Base-by-base conservation (phyloP, 2,888 invertebrate species). In the Ditylenchus weischeri region DNA sequence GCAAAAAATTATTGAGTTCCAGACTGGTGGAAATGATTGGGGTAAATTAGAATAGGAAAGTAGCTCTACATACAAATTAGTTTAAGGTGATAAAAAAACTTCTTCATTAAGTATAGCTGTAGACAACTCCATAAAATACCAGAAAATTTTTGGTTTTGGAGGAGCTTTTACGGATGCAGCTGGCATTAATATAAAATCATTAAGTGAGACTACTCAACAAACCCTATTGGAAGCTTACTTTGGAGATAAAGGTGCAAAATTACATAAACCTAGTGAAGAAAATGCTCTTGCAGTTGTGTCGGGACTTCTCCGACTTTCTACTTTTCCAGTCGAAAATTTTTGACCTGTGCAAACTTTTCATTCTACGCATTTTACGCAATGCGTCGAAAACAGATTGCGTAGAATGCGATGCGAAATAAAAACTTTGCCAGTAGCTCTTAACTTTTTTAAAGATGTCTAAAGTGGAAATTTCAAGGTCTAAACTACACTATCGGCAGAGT, bases 401-500 rank as follows among this genome's bases (percentile, higher is more conserved):
- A 29, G 2, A n/a, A 29, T 29, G 29, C 5, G 3, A 29, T 29
- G 29, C 29, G 29, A 29, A 29, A 29, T 29, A 2, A 29, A 29
- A 29, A 29, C 29, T 4, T 29, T 29, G 29, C 3, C 29, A 29
- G 29, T n/a, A n/a, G n/a, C n/a, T n/a, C n/a, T n/a, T n/a, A n/a
- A n/a, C n/a, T n/a, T n/a, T n/a, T n/a, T n/a, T n/a, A n/a, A n/a
- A n/a, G n/a, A n/a, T n/a, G n/a, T n/a, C n/a, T n/a, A n/a, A n/a
- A n/a, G n/a, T n/a, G n/a, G n/a, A n/a, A 54, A 23, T 15, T 64
- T 62, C 47, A 86, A 69, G 93, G 93, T 11, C 86, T 90, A 66
- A 89, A 89, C 72, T 93, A 91, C 84, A 90, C 88, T 76, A 82
- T 92, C 74, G 89, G 90, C 57, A 87, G 93, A 51, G 88, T 91